These are phyloP conservation scores for Drosophila antonietae DNA, from an alignment of 2,888 invertebrate genomes.

Conservation along the genomic window DNA sequence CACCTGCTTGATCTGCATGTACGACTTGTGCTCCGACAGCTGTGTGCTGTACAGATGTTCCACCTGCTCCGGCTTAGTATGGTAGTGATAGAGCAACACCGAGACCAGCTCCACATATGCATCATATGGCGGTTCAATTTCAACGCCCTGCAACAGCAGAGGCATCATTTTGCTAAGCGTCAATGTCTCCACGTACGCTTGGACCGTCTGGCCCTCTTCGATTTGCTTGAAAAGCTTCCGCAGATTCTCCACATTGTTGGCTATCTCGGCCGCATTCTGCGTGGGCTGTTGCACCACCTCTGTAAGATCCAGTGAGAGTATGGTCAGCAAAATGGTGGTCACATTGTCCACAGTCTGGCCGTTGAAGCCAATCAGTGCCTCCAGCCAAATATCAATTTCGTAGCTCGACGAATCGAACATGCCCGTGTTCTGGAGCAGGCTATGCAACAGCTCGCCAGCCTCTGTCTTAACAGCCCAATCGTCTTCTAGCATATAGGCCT, in stretches of 20 bases:
- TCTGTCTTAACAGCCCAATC: slow-evolving; percentile 83
- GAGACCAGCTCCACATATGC: slow-evolving; percentile 85
- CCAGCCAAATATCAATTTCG: slow-evolving; percentile 89
- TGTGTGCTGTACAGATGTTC: slow-evolving; percentile 62
- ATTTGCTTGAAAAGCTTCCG: slow-evolving; percentile 83
- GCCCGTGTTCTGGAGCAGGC: slow-evolving; percentile 87
- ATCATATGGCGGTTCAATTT: slow-evolving; percentile 71
- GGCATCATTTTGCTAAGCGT: slow-evolving; percentile 83
- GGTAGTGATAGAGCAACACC: slow-evolving; percentile 81
- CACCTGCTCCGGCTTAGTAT: slow-evolving; percentile 74
- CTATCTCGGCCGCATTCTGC: slow-evolving; percentile 45
- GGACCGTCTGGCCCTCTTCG: slow-evolving; percentile 82
- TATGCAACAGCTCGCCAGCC: slow-evolving; percentile 86
- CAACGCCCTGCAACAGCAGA: slow-evolving; percentile 81
- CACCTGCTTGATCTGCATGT: slow-evolving; percentile 70
- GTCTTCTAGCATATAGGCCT: slow-evolving; percentile 85
- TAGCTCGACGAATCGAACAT: slow-evolving; percentile 87
- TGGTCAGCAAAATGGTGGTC: slow-evolving; percentile 67
- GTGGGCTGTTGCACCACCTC: slow-evolving; percentile 43
- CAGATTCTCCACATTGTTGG: slow-evolving; percentile 61
- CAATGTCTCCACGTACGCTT: slow-evolving; percentile 81
- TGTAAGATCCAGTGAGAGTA: slow-evolving; percentile 67
- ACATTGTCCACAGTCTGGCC: slow-evolving; percentile 70
- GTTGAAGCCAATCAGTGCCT: slow-evolving; percentile 82
- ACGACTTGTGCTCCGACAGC: slow-evolving; percentile 45